Evolutionary conservation across 64 coral and sea anemone species (phyloP).

Genomic region (Actinia equina): DNA sequence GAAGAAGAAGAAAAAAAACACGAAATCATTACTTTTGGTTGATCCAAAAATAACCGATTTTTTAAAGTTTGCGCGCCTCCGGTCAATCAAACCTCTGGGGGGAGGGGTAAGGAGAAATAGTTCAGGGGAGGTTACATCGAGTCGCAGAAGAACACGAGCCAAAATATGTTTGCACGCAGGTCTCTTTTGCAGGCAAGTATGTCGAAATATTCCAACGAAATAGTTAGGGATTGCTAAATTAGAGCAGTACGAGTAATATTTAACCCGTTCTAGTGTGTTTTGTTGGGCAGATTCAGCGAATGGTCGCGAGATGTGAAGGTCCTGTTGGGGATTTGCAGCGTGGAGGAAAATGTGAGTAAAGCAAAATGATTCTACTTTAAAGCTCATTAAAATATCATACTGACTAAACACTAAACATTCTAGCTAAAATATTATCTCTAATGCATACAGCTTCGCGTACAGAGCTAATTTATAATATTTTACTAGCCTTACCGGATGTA

Average conservation of each 20-base stretch:
- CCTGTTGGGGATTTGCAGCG: not conserved
- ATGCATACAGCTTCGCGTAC: not conserved
- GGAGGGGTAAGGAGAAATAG: not conserved
- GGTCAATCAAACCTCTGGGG: not conserved
- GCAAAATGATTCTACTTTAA: not conserved
- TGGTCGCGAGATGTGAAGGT: conserved; percentile 21
- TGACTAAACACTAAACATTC: not conserved
- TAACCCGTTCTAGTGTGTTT: not conserved
- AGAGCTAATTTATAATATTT: not conserved
- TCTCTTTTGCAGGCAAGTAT: conserved; percentile 14
- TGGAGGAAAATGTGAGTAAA: conserved; percentile 11
- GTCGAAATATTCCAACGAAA: not conserved
- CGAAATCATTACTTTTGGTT: too few species aligned
- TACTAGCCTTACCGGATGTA: not conserved
- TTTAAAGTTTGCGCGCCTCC: not conserved
- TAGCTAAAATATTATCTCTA: not conserved
- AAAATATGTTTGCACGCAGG: conserved; percentile 8
- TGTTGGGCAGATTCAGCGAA: not conserved
- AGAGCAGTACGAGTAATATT: not conserved
- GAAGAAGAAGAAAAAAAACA: too few species aligned
- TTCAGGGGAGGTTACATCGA: not conserved
- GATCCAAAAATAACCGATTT: too few species aligned
- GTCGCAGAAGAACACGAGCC: not conserved
- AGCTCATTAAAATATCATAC: not conserved
- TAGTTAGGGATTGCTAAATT: not conserved